These are phyloP conservation scores for Heteromormyrus szaboi DNA, from an alignment of 2,797 vertebrate genomes.

Conservation along the genomic window DNA sequence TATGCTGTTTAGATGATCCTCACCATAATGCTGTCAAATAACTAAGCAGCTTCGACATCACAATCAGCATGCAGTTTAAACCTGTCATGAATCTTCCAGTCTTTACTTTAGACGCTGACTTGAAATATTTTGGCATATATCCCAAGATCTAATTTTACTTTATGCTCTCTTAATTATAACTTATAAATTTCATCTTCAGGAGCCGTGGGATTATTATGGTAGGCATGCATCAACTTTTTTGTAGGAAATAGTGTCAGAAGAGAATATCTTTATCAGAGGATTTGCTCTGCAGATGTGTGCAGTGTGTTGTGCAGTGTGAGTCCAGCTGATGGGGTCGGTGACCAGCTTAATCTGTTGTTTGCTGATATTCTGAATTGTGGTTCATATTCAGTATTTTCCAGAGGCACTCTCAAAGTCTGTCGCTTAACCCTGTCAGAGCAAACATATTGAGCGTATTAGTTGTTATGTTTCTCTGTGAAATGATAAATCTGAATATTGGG, in stretches of 20 bases:
- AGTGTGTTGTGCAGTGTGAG: not conserved
- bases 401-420: not conserved
- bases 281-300: not conserved
- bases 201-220: conserved; percentile 27
- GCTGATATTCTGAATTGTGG: not conserved
- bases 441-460: not conserved
- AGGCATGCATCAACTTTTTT: conserved; percentile 23
- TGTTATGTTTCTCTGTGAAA: not conserved
- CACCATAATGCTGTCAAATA: conserved; percentile 36
- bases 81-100: conserved; percentile 17
- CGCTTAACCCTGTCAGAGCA: not conserved
- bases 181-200: conserved; percentile 27
- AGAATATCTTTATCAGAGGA: not conserved
- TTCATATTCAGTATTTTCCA: not conserved
- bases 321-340: not conserved
- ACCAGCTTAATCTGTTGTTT: not conserved
- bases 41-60: not conserved
- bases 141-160: conserved; percentile 34
- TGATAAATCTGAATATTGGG: not conserved
- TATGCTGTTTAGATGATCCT: conserved; percentile 26
- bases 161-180: conserved; percentile 33
- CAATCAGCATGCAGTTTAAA: not conserved
- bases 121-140: conserved; percentile 40
- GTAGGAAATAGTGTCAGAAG: not conserved
- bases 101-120: conserved; percentile 40